Conservation (phyloP, 2,888 invertebrate genomes). For the Drosophila merina region DNA sequence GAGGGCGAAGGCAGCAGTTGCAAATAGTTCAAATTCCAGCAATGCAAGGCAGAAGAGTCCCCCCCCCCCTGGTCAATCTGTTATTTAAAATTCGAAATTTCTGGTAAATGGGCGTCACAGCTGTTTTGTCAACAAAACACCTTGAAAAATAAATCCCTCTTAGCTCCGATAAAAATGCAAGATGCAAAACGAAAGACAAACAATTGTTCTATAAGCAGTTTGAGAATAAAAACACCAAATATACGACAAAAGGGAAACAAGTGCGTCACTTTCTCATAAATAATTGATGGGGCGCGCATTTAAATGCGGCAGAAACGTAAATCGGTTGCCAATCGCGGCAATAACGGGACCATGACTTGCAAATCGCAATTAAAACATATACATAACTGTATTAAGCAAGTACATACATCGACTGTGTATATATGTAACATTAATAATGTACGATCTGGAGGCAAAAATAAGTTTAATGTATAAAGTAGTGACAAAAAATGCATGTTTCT, state of each 20-base stretch:
- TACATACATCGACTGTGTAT: too few relatives aligned
- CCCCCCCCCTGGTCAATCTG: too few relatives aligned
- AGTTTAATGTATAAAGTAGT: too few relatives aligned
- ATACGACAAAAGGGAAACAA: constrained; percentile 13
- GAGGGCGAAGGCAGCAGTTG: constrained; percentile 6
- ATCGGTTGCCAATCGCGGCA: not conserved
- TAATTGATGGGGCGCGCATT: constrained; percentile 31
- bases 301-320: constrained; percentile 1
- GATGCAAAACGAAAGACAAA: not conserved
- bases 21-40: constrained; percentile 66
- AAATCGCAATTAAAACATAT: constrained; percentile 10
- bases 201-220: not conserved
- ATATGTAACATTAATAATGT: too few relatives aligned
- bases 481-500: too few relatives aligned
- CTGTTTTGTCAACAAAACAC: too few relatives aligned
- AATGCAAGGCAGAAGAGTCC: constrained; percentile 12
- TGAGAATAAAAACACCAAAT: constrained; percentile 6
- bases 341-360: constrained; percentile 36
- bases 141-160: not conserved
- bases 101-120: too few relatives aligned
- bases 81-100: too few relatives aligned
- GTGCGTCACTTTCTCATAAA: constrained; percentile 39
- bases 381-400: constrained; percentile 7
- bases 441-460: too few relatives aligned
- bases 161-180: not conserved